These are phyloP conservation scores for Patagioenas fasciata DNA, from an alignment of 2,113 vertebrate genomes.

Conservation along the genomic window DNA sequence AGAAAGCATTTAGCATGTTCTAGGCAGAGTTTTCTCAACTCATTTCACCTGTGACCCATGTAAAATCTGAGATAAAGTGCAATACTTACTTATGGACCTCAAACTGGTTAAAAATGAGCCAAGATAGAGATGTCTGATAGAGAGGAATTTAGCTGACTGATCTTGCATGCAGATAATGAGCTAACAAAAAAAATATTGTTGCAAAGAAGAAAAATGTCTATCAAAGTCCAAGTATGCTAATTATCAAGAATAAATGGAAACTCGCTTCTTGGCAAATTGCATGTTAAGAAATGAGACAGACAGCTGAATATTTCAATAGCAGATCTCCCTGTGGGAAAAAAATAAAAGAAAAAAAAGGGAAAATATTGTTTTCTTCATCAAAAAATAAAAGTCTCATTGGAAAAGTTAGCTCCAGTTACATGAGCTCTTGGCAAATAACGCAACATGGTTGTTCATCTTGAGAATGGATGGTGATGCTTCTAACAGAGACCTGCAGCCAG, in stretches of 20 bases:
- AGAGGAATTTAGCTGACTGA: constrained; percentile 36
- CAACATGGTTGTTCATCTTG: not conserved
- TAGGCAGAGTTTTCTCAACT: not conserved
- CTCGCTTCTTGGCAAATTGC: constrained; percentile 55
- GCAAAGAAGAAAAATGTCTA: constrained; percentile 42
- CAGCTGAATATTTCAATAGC: constrained; percentile 48
- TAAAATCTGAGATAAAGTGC: not conserved
- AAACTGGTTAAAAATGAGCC: not conserved
- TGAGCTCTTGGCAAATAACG: not conserved
- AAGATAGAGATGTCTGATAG: not conserved
- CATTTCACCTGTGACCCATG: not conserved
- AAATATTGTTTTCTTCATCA: constrained; percentile 18
- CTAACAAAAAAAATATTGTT: not conserved
- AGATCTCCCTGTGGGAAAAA: not conserved
- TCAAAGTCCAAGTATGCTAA: constrained; percentile 56
- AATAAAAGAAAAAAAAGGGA: not conserved
- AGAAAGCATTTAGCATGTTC: not conserved
- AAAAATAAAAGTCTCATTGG: constrained; percentile 17
- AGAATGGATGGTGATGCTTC: not conserved
- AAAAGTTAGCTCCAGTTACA: not conserved
- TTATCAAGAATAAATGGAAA: constrained; percentile 55
- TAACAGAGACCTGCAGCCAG: not conserved
- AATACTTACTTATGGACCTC: not conserved
- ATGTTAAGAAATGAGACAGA: constrained; percentile 47
- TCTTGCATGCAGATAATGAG: constrained; percentile 36